Base-by-base conservation (phyloP, 2,888 invertebrate genomes). In the Andrena dorsata region DNA sequence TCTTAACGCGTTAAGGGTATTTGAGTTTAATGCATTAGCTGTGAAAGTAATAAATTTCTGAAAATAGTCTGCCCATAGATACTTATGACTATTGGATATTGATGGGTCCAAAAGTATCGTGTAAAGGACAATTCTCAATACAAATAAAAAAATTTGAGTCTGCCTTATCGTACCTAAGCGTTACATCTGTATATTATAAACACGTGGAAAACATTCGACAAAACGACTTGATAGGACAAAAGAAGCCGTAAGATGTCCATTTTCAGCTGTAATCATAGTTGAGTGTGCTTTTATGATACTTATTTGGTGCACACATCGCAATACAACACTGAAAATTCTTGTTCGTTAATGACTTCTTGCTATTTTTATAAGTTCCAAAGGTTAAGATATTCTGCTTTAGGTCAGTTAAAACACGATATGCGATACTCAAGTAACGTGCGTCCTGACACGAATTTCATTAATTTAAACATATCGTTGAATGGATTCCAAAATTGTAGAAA, bases 341-440 rank as follows among this genome's bases (percentile, higher is more conserved):
- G 26, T 35, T 53, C 53, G 66, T 56, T 73, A 80, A 80, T 80
- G 80, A 58, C 63, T 56, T 73, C 49, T 53, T 68, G 69, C 78
- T 81, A 79, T 79, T 79, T 79, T 79, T 79, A 49, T 61, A 79
- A 53, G 26, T 58, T 61, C 10, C n/a, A 79, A 81, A 81, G 74
- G 81, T 79, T 81, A 81, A 81, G 65, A 74, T 79, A 79, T 79
- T 81, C 78, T 68, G 72, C 58, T 63, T 51, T 28, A 41, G 49
- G 35, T 61, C 35, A 26, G 23, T 49, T 51, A 41, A 60, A 70
- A 35, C 81, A 23, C 56, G 73, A 70, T 74, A 79, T 35, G 58
- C 41, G 65, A 53, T 77, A 71, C 32, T 30, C 63, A 51, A 26
- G 32, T 30, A 70, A 58, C 47, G 41, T 47, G 65, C 65, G 23